phyloP scores from a whole-genome alignment of 2,113 vertebrate genomes.

The Lipophrys pholis region DNA sequence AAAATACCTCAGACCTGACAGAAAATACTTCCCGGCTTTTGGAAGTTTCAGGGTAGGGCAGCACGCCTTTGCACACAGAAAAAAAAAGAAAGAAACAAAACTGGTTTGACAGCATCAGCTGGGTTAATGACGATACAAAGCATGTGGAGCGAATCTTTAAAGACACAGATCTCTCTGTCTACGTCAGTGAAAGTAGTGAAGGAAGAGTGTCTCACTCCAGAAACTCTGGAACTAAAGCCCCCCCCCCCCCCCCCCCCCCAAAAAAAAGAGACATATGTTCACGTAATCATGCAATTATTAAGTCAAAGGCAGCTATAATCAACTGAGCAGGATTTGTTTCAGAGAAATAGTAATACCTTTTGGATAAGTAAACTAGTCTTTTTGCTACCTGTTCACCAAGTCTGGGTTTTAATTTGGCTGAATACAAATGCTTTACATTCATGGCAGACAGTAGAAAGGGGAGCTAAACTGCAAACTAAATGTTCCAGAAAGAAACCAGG shows the following conservation, averaged over 20 bases:
- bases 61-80: constrained; percentile 36
- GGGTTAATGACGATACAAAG: constrained; percentile 5
- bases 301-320: too few relatives aligned
- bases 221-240: too few relatives aligned
- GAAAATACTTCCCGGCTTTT: constrained; percentile 61
- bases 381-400: not conserved
- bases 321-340: too few relatives aligned
- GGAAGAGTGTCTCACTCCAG: not conserved
- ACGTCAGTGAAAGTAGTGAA: not conserved
- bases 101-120: constrained; percentile 75
- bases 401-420: not conserved
- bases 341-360: too few relatives aligned
- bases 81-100: constrained; percentile 46
- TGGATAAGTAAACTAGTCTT: not conserved
- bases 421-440: not conserved
- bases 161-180: constrained; percentile 2
- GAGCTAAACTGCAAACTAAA: not conserved
- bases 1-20: constrained; percentile 7
- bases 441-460: not conserved
- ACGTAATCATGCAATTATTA: not conserved
- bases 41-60: constrained; percentile 68
- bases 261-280: not conserved
- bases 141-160: constrained; percentile 8
- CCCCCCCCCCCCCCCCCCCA: too few relatives aligned
- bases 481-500: too few relatives aligned